A percentile compares a stretch with the other conserved stretches of the same genome.
These are phyloP conservation scores for Antheraea yamamai DNA, from an alignment of 2,888 invertebrate genomes.

Conservation along the genomic window DNA sequence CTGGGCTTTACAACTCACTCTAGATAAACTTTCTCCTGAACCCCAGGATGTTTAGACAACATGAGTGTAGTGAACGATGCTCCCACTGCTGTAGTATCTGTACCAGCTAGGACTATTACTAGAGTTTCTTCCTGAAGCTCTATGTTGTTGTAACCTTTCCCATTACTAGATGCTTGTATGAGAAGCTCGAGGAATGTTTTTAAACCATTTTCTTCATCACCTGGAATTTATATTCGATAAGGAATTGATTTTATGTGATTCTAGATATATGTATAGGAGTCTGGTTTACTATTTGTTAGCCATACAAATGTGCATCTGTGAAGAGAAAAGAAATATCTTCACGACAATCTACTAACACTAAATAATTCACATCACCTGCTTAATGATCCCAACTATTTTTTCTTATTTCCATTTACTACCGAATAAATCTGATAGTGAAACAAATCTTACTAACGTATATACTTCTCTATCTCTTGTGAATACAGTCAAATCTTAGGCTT, in stretches of 20 bases:
- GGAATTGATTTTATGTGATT: neutral
- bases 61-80: conserved; percentile 42
- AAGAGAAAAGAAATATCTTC: too few relatives aligned
- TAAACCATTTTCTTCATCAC: neutral
- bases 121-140: conserved; percentile 53
- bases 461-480: too few relatives aligned
- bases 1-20: conserved; percentile 41
- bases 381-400: too few relatives aligned
- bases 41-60: conserved; percentile 44
- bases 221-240: neutral
- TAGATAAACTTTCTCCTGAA: conserved; percentile 47
- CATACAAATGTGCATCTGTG: too few relatives aligned
- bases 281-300: neutral
- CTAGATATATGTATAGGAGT: neutral
- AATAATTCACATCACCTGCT: too few relatives aligned
- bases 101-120: conserved; percentile 52
- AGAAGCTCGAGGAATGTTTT: conserved; percentile 50
- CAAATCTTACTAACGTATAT: too few relatives aligned
- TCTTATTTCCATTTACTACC: too few relatives aligned
- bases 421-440: too few relatives aligned
- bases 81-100: conserved; percentile 55
- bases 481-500: too few relatives aligned
- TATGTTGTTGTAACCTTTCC: conserved; percentile 37
- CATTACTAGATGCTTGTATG: conserved; percentile 32
- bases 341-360: too few relatives aligned